Percentiles rank a stretch among this genome's conserved stretches.
Conservation (phyloP, 2,797 vertebrate genomes). For the Acanthornis magna region DNA sequence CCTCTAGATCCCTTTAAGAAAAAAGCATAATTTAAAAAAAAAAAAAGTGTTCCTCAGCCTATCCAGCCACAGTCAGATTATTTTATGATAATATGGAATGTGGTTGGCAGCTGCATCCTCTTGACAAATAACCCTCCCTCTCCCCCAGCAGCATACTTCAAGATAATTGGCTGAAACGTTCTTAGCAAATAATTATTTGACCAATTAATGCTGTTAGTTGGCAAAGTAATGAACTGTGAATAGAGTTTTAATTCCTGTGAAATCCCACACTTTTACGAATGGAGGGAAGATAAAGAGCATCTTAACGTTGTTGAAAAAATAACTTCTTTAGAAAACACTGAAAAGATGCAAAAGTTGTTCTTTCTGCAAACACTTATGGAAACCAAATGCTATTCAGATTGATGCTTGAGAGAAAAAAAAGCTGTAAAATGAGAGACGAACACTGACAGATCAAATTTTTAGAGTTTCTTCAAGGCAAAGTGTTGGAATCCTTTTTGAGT, state of each 20-base stretch:
- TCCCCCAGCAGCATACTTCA: background rate
- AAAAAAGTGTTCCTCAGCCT: background rate
- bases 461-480: background rate
- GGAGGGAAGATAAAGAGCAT: background rate
- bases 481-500: background rate
- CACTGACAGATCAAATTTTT: background rate
- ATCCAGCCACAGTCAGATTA: background rate
- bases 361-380: background rate
- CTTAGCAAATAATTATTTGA: constrained; percentile 44
- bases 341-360: background rate
- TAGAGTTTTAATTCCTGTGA: background rate
- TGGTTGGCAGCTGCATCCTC: constrained; percentile 19
- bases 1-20: background rate
- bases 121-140: background rate
- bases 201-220: constrained; percentile 28
- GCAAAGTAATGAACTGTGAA: constrained; percentile 22
- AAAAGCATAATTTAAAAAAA: too few relatives aligned
- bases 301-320: background rate
- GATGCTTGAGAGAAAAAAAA: background rate
- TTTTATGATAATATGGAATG: background rate
- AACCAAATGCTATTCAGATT: background rate
- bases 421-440: background rate
- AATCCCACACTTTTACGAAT: background rate
- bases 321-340: background rate
- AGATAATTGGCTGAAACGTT: constrained; percentile 32